Percentiles rank a stretch among this genome's conserved stretches.
phyloP scores from a whole-genome alignment of 1,140 invertebrate genomes.

The Plectrocnemia conspersa region DNA sequence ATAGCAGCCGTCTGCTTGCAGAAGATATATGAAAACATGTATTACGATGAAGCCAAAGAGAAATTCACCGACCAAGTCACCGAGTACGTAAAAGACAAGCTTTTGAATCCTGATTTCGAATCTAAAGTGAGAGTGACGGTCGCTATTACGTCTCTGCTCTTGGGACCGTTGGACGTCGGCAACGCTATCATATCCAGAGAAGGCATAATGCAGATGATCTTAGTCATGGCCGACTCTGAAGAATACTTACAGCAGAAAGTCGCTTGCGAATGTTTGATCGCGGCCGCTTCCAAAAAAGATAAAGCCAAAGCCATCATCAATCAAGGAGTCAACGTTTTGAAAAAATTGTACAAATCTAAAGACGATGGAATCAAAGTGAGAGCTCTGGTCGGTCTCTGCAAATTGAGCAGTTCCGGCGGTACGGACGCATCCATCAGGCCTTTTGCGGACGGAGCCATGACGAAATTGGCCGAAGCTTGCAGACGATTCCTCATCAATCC shows the following conservation, averaged over 20 bases:
- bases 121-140: conserved; percentile 85
- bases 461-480: conserved; percentile 92
- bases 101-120: conserved; percentile 82
- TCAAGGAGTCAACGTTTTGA: conserved; percentile 90
- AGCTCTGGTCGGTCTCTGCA: conserved; percentile 92
- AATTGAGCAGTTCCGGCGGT: conserved; percentile 94
- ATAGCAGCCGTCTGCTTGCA: conserved; percentile 84
- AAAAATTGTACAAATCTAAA: conserved; percentile 86
- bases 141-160: conserved; percentile 83
- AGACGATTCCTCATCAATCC: conserved; percentile 82
- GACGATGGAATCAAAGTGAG: conserved; percentile 87
- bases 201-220: conserved; percentile 93
- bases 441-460: conserved; percentile 91
- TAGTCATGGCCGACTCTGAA: conserved; percentile 91
- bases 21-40: conserved; percentile 91
- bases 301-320: conserved; percentile 88
- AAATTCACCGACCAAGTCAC: conserved; percentile 75
- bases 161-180: conserved; percentile 91
- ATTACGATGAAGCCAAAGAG: conserved; percentile 78
- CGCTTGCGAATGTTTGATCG: conserved; percentile 93
- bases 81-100: conserved; percentile 83
- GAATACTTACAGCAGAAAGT: conserved; percentile 85
- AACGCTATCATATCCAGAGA: conserved; percentile 87
- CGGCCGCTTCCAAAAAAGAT: conserved; percentile 95
- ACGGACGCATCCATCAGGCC: conserved; percentile 89